These are phyloP conservation scores for Silvanus unidentatus DNA, from an alignment of 2,888 invertebrate species.

Conservation along the genomic window DNA sequence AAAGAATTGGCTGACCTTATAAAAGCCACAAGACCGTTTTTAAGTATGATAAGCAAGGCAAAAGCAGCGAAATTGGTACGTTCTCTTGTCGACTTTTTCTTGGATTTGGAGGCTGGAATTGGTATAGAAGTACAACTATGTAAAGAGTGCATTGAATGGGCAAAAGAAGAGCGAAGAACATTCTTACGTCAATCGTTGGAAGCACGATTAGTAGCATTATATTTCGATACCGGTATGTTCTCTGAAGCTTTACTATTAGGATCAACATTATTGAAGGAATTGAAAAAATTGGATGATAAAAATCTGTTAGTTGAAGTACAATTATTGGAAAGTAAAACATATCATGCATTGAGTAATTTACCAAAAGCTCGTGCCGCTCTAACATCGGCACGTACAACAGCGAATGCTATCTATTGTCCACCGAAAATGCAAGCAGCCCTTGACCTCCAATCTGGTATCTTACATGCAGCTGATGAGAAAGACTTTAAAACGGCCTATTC, in stretches of 20 bases:
- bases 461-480: conserved; percentile 99
- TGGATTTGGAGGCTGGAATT: conserved; percentile 93
- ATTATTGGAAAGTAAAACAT: conserved; percentile 96
- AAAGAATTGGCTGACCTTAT: conserved; percentile 89
- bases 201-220: conserved; percentile 89
- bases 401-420: conserved; percentile 98
- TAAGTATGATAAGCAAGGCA: conserved; percentile 93
- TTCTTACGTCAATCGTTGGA: conserved; percentile 95
- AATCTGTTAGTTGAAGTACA: conserved; percentile 97
- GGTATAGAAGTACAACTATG: conserved; percentile 90
- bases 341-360: conserved; percentile 93
- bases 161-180: conserved; percentile 93
- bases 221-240: conserved; percentile 87
- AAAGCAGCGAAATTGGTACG: conserved; percentile 98
- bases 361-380: conserved; percentile 94
- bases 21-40: conserved; percentile 90
- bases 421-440: conserved; percentile 97
- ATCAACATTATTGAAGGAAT: conserved; percentile 82
- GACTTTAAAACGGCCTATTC: conserved; percentile 99
- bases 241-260: conserved; percentile 79
- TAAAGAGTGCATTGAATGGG: conserved; percentile 99
- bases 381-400: conserved; percentile 98
- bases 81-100: conserved; percentile 92
- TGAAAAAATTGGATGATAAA: conserved; percentile 99
- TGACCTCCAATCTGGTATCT: conserved; percentile 94